Conservation (phyloP, 2,797 vertebrate species). For the Petrocephalus schoutedeni region DNA sequence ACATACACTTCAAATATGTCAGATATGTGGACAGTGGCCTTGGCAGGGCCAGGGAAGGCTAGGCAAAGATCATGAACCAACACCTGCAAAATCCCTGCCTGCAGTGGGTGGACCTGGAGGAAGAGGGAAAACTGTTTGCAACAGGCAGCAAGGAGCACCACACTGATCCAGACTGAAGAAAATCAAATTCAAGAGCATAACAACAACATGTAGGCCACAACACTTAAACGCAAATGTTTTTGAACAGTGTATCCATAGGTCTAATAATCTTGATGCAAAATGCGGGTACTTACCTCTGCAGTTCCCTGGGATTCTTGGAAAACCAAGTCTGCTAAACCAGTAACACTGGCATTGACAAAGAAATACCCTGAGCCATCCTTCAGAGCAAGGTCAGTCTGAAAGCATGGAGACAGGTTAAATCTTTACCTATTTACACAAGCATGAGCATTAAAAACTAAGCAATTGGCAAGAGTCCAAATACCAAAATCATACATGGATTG, state of each 20-base stretch:
- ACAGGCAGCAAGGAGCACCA: not conserved
- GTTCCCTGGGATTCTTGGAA: constrained; percentile 69
- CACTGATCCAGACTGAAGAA: not conserved
- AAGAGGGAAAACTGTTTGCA: not conserved
- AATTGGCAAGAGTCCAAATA: not conserved
- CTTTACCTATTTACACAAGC: not conserved
- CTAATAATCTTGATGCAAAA: not conserved
- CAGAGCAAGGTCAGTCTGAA: constrained; percentile 73
- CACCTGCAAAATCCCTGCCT: constrained; percentile 67
- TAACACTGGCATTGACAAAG: constrained; percentile 76
- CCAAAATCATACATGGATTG: not conserved
- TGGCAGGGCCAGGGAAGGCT: constrained; percentile 67
- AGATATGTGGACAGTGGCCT: constrained; percentile 72
- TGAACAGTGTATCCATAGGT: not conserved
- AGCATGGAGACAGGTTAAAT: constrained; percentile 20
- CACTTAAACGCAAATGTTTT: not conserved
- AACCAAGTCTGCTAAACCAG: constrained; percentile 61
- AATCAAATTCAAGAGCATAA: not conserved
- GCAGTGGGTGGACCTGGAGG: constrained; percentile 73
- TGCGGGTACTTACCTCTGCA: constrained; percentile 67
- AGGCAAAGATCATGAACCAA: constrained; percentile 84
- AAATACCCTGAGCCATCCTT: constrained; percentile 88
- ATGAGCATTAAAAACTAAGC: not conserved
- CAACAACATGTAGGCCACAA: not conserved
- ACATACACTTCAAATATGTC: constrained; percentile 86